Conservation (phyloP, 2,797 vertebrate species). For the Myotis myotis region DNA sequence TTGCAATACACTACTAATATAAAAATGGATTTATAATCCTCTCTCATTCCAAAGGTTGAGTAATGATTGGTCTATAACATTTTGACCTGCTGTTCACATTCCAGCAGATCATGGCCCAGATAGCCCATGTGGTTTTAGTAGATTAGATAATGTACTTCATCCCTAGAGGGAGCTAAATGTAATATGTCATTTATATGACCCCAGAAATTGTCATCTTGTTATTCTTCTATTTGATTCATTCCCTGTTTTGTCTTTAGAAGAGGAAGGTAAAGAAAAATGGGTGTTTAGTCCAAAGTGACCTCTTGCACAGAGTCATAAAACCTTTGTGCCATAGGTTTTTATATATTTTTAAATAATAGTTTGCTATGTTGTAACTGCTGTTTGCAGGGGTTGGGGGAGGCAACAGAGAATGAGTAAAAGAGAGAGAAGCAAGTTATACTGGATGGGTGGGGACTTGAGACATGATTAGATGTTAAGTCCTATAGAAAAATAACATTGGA, state of each 20-base stretch:
- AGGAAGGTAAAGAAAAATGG: background rate
- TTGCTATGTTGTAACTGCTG: background rate
- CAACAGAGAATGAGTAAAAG: background rate
- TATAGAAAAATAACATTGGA: conserved; percentile 25
- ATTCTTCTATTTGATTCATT: conserved; percentile 57
- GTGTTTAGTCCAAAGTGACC: background rate
- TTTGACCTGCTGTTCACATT: conserved; percentile 40
- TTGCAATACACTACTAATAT: background rate
- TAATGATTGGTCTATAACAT: background rate
- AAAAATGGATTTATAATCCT: conserved; percentile 33
- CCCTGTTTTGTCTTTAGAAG: background rate
- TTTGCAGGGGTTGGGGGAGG: background rate
- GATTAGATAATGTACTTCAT: conserved; percentile 60
- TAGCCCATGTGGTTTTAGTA: conserved; percentile 67
- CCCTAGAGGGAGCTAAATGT: conserved; percentile 73
- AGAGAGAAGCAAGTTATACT: background rate
- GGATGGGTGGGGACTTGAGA: background rate
- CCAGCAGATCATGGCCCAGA: conserved; percentile 45
- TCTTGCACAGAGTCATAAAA: background rate
- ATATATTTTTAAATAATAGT: background rate
- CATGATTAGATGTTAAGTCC: background rate
- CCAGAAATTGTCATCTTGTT: conserved; percentile 76
- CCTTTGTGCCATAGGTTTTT: background rate
- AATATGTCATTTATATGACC: conserved; percentile 71
- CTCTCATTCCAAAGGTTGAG: background rate